Percentiles rank a stretch among this genome's conserved stretches.
phyloP scores from a whole-genome alignment of 1,140 invertebrate genomes.

The Chlorops oryzae region DNA sequence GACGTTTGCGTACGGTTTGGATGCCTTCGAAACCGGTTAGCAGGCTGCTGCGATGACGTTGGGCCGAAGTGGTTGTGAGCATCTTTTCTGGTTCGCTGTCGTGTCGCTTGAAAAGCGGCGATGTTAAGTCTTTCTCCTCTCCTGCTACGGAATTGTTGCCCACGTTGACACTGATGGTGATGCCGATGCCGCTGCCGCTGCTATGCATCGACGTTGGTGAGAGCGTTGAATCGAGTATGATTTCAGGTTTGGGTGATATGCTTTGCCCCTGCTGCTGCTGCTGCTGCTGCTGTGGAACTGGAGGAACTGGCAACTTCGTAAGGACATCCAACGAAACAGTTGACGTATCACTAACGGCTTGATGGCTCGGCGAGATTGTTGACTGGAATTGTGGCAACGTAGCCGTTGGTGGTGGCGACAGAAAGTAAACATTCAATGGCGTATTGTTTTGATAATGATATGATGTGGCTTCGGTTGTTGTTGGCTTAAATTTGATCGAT shows the following conservation, averaged over 20 bases:
- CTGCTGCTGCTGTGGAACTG: conserved; percentile 12
- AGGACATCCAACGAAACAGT: conserved; percentile 43
- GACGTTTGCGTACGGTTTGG: conserved; percentile 38
- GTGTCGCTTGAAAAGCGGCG: conserved; percentile 37
- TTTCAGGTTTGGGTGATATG: conserved; percentile 44
- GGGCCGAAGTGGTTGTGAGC: conserved; percentile 25
- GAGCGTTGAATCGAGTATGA: conserved; percentile 45
- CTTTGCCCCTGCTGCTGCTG: conserved; percentile 18
- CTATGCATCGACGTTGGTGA: conserved; percentile 32
- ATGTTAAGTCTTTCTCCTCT: conserved; percentile 38
- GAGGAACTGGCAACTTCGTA: conserved; percentile 32
- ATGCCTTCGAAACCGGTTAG: conserved; percentile 38
- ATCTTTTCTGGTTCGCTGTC: conserved; percentile 31
- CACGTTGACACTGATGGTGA: conserved; percentile 1
- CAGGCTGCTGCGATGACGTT: conserved; percentile 33
- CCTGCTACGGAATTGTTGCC: conserved; percentile 5
- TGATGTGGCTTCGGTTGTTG: conserved; percentile 8
- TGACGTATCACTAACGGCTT: conserved; percentile 28
- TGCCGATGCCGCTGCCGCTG: conserved; percentile 12
- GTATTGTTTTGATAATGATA: conserved; percentile 14
- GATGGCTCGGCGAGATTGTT: conserved; percentile 20
- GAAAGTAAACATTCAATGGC: conserved; percentile 44
- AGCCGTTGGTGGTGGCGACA: conserved; percentile 39
- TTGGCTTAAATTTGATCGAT: conserved; percentile 2
- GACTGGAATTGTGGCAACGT: conserved; percentile 22